phyloP scores from a whole-genome alignment of 2,113 vertebrate species.

The Hemibagrus wyckioides region DNA sequence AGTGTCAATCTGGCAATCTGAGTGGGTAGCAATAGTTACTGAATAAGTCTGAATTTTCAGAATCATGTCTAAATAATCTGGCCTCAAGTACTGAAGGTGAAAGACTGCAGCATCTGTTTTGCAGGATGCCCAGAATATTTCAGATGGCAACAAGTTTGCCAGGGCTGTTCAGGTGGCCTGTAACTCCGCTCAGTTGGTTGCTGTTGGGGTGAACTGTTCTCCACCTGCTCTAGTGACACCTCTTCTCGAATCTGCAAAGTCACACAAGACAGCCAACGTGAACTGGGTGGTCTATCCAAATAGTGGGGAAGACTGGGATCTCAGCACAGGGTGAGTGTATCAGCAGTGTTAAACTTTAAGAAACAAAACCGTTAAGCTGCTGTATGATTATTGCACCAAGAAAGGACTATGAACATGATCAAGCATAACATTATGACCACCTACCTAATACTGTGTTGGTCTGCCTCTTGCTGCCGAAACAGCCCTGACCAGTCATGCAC shows the following conservation, averaged over 20 bases:
- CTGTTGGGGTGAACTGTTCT: slow-evolving; percentile 80
- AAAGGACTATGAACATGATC: neutral
- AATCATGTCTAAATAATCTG: neutral
- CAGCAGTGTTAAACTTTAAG: neutral
- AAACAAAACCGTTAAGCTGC: neutral
- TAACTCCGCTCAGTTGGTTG: slow-evolving; percentile 70
- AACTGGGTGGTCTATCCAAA: slow-evolving; percentile 81
- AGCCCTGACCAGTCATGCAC: too few relatives aligned
- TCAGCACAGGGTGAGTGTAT: slow-evolving; percentile 64
- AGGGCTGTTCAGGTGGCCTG: slow-evolving; percentile 65
- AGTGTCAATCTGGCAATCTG: neutral
- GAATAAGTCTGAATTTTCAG: neutral
- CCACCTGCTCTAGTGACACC: slow-evolving; percentile 68
- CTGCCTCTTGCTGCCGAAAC: too few relatives aligned
- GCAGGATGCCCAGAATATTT: slow-evolving; percentile 69
- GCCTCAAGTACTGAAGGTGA: neutral
- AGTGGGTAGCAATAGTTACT: neutral
- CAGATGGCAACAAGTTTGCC: slow-evolving; percentile 70
- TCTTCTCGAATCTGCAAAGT: slow-evolving; percentile 66
- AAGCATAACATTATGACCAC: too few relatives aligned
- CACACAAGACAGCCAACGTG: slow-evolving; percentile 54
- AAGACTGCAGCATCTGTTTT: slow-evolving; percentile 10
- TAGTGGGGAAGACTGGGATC: slow-evolving; percentile 76
- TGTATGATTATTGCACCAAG: neutral
- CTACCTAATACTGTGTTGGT: too few relatives aligned